A percentile compares a stretch with the other conserved stretches of the same genome.
Conservation (phyloP, 2,113 vertebrate genomes). For the Zeus faber region DNA sequence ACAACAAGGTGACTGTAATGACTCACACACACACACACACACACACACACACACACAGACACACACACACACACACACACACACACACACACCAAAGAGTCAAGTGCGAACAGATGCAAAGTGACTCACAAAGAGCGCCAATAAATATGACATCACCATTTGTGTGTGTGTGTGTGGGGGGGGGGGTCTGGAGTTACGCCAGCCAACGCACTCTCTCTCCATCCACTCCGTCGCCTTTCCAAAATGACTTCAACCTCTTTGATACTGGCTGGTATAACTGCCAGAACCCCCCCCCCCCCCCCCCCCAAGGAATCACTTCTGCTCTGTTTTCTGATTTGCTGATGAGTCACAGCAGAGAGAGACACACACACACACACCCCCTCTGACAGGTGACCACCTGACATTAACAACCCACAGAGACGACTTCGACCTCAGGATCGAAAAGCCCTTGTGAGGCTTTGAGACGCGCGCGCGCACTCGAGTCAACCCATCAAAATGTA, state of each 20-base stretch:
- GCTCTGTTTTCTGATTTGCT: slow-evolving; percentile 27
- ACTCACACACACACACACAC: not conserved
- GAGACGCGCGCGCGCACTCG: not conserved
- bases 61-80: not conserved
- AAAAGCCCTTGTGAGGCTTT: not conserved
- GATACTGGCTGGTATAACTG: slow-evolving; percentile 13
- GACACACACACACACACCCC: not conserved
- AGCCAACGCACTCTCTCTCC: slow-evolving; percentile 10
- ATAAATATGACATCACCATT: not conserved
- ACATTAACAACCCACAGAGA: not conserved
- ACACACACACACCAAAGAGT: not conserved
- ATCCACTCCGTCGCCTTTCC: slow-evolving; percentile 13
- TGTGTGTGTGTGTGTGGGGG: too few species aligned
- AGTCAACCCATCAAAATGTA: too few species aligned
- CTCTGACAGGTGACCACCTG: not conserved
- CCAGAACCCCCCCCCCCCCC: not conserved
- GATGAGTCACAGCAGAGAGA: slow-evolving; percentile 38
- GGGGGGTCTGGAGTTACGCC: slow-evolving; percentile 1
- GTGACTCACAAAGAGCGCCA: too few species aligned
- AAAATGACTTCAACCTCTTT: slow-evolving; percentile 14
- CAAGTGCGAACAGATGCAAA: too few species aligned
- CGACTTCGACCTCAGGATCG: too few species aligned
- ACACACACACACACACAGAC: slow-evolving; percentile 11
- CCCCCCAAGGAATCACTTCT: slow-evolving; percentile 26
- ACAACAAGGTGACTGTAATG: not conserved